These are phyloP conservation scores for Drosophila kohkoa DNA, from an alignment of 1,140 invertebrate species.

Conservation along the genomic window DNA sequence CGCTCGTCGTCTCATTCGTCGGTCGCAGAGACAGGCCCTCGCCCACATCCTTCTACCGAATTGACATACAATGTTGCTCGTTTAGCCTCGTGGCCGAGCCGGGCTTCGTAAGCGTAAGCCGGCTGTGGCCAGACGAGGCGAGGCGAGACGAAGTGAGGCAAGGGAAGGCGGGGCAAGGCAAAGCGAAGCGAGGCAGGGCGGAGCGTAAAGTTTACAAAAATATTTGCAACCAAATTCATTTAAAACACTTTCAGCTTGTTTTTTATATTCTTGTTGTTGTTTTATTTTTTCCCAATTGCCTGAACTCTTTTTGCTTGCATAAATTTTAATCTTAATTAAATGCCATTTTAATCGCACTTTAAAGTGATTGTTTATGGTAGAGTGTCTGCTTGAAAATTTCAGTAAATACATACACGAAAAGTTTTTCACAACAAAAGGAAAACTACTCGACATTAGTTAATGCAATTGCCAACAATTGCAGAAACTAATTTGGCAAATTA, in stretches of 20 bases:
- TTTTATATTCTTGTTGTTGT: conserved; percentile 22
- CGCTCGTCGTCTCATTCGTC: conserved; percentile 77
- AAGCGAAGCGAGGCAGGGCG: conserved; percentile 26
- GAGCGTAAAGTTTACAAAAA: conserved; percentile 73
- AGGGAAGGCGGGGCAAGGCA: neutral
- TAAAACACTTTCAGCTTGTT: conserved; percentile 35
- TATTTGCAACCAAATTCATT: conserved; percentile 48
- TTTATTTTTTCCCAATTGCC: conserved; percentile 18
- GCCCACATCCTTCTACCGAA: conserved; percentile 33
- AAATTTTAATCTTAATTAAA: conserved; percentile 79
- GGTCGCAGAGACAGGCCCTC: conserved; percentile 55
- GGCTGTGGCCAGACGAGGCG: neutral
- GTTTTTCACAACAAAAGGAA: neutral
- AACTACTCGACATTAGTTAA: conserved; percentile 57
- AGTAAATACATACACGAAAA: neutral
- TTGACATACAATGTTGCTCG: conserved; percentile 77
- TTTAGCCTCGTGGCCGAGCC: conserved; percentile 60
- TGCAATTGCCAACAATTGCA: conserved; percentile 71
- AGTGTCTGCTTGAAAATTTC: conserved; percentile 8
- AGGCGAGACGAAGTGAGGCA: neutral
- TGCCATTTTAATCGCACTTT: conserved; percentile 68
- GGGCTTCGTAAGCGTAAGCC: conserved; percentile 63
- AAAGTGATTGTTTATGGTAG: conserved; percentile 32
- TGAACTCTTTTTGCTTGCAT: conserved; percentile 53
- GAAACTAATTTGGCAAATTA: conserved; percentile 78